phyloP scores from a whole-genome alignment of 1,140 invertebrate species.

The Nebria ingens region DNA sequence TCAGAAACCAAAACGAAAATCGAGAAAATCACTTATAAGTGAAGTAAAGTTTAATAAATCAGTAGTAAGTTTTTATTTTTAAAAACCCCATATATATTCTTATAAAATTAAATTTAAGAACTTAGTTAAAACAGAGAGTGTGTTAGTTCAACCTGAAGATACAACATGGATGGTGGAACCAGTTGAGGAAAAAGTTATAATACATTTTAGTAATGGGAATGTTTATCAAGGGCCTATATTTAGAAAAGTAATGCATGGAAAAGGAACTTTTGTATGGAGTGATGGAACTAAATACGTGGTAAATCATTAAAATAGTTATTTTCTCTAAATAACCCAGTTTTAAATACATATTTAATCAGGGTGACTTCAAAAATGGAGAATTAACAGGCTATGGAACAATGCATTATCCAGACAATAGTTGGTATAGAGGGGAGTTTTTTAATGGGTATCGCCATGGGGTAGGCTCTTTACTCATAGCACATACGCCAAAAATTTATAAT shows the following conservation, averaged over 20 bases:
- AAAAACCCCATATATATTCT: not conserved
- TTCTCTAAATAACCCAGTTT: slow-evolving; percentile 4
- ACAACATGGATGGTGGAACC: not conserved
- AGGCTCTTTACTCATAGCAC: slow-evolving; percentile 39
- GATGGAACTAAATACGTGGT: slow-evolving; percentile 33
- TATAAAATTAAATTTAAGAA: not conserved
- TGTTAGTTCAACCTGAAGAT: not conserved
- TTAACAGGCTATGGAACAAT: slow-evolving; percentile 42
- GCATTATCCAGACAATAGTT: slow-evolving; percentile 40
- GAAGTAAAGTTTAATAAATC: not conserved
- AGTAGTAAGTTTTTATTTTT: not conserved
- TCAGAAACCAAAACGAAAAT: not conserved
- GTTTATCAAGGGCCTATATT: slow-evolving; percentile 37
- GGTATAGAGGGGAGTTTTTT: slow-evolving; percentile 44
- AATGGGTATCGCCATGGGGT: slow-evolving; percentile 42
- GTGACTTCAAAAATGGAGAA: slow-evolving; percentile 41
- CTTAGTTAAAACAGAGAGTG: not conserved
- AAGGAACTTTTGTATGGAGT: slow-evolving; percentile 41
- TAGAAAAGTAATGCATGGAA: slow-evolving; percentile 41
- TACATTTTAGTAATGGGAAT: slow-evolving; percentile 37
- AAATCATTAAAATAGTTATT: slow-evolving; percentile 10
- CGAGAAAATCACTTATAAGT: not conserved
- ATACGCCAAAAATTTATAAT: slow-evolving; percentile 36
- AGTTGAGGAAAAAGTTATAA: slow-evolving; percentile 23
- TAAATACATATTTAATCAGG: slow-evolving; percentile 32